Evolutionary conservation across 2,888 invertebrate species (phyloP).

Genomic region (Aproaerema taeniolella): DNA sequence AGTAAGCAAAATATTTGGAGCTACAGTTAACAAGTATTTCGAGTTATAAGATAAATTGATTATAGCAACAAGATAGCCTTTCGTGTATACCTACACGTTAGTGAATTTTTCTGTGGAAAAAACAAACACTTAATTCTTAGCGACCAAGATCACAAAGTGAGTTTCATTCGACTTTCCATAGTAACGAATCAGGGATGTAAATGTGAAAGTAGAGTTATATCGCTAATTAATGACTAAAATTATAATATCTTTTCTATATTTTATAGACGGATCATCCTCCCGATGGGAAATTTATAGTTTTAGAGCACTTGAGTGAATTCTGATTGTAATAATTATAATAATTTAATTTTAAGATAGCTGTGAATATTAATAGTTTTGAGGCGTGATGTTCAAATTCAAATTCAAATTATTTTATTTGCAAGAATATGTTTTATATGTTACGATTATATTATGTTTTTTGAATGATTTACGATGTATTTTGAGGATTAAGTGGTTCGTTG

Average conservation of each 20-base stretch:
- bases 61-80: too few species aligned
- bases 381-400: background rate
- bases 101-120: too few species aligned
- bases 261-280: background rate
- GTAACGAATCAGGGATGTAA: conserved; percentile 45
- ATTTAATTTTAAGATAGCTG: background rate
- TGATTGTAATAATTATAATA: background rate
- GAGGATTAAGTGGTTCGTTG: too few species aligned
- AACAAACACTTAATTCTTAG: too few species aligned
- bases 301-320: background rate
- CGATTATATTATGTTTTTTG: too few species aligned
- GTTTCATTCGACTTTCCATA: conserved; percentile 36
- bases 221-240: conserved; percentile 27
- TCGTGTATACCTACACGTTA: too few species aligned
- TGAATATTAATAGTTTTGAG: background rate
- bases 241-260: conserved; percentile 17
- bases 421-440: too few species aligned
- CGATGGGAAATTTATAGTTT: conserved; percentile 7
- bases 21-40: too few species aligned
- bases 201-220: conserved; percentile 48
- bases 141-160: too few species aligned
- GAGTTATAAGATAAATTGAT: too few species aligned
- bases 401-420: background rate
- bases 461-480: too few species aligned
- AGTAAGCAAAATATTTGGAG: too few species aligned